These are phyloP conservation scores for Protonibea diacanthus DNA, from an alignment of 2,797 vertebrate genomes.

Conservation along the genomic window DNA sequence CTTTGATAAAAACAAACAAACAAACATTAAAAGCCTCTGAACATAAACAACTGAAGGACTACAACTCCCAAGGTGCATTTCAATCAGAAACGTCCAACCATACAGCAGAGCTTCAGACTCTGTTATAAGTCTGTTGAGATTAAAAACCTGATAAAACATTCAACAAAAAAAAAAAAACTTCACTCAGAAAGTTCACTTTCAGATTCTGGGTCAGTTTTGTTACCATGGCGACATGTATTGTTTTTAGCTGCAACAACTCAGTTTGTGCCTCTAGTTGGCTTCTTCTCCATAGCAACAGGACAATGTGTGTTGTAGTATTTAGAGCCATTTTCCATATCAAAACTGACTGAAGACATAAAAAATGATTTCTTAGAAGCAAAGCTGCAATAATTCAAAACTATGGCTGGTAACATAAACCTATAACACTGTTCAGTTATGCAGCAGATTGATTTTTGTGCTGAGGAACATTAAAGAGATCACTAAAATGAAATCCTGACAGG, in stretches of 20 bases:
- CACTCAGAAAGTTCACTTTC: neutral
- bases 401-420: neutral
- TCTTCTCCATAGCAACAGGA: slow-evolving; percentile 4
- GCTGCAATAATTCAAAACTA: neutral
- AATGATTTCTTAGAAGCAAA: neutral
- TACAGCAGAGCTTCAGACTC: neutral
- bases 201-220: neutral
- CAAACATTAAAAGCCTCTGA: no score
- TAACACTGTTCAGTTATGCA: no score
- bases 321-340: neutral
- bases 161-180: no score
- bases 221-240: neutral
- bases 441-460: neutral
- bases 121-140: neutral
- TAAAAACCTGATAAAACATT: neutral
- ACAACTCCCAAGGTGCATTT: neutral
- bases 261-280: neutral
- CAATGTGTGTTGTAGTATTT: neutral
- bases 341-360: neutral
- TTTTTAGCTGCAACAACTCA: neutral
- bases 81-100: neutral
- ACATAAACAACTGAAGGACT: neutral
- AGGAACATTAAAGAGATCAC: neutral
- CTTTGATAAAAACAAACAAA: neutral
- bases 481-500: neutral